Conservation (phyloP, 92 coral and sea anemone species). For the Zoanthus gigantus region DNA sequence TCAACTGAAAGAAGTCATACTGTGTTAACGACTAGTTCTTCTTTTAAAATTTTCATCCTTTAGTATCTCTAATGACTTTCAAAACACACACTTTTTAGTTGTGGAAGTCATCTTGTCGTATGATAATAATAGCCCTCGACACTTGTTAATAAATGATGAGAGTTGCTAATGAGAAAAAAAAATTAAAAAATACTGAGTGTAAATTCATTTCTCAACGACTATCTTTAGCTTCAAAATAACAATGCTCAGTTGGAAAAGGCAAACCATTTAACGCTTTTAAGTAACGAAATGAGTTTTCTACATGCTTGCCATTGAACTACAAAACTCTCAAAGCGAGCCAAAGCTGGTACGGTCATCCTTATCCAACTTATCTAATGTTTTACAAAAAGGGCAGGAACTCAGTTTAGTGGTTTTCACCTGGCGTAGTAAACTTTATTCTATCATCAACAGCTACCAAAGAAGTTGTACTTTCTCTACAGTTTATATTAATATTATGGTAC, state of each 20-base stretch:
- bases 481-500: neutral
- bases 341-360: neutral
- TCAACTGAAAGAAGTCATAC: conserved; percentile 20
- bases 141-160: conserved; percentile 73
- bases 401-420: too few relatives aligned
- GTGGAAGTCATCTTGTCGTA: conserved; percentile 34
- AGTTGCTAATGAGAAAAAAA: neutral
- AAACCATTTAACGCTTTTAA: neutral
- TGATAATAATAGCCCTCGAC: conserved; percentile 61
- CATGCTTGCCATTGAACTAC: too few relatives aligned
- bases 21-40: conserved; percentile 1
- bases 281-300: neutral
- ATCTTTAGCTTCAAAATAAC: neutral
- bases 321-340: neutral
- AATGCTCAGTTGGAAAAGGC: neutral
- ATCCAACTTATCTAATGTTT: too few relatives aligned
- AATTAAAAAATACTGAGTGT: neutral
- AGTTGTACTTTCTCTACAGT: neutral
- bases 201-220: conserved; percentile 8
- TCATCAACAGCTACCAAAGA: neutral
- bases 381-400: too few relatives aligned
- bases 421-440: neutral
- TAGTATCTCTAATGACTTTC: conserved; percentile 25
- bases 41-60: neutral
- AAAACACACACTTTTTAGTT: conserved; percentile 34